phyloP scores from a whole-genome alignment of 2,113 vertebrate genomes.

The Ceuthmochares aereus region DNA sequence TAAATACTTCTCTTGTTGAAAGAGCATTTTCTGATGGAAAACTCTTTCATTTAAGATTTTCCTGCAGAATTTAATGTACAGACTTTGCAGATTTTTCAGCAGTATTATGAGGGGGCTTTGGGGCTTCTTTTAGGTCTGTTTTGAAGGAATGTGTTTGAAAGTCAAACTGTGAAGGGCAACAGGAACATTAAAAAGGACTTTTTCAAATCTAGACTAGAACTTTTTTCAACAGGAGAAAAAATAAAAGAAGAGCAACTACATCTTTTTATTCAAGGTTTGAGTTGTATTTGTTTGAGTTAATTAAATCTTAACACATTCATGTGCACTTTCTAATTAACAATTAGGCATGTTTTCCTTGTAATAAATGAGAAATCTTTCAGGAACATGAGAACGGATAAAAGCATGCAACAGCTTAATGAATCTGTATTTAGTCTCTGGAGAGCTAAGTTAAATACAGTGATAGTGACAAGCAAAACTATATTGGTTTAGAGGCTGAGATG shows the following conservation, averaged over 20 bases:
- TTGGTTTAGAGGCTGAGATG: background rate
- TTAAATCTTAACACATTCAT: slow-evolving; percentile 68
- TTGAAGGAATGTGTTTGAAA: background rate
- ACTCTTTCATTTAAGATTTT: background rate
- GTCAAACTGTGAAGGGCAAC: background rate
- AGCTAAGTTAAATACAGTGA: slow-evolving; percentile 39
- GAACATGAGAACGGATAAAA: slow-evolving; percentile 38
- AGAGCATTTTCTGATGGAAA: background rate
- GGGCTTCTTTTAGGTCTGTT: background rate
- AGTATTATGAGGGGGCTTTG: background rate
- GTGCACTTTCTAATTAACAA: slow-evolving; percentile 68
- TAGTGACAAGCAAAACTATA: slow-evolving; percentile 6
- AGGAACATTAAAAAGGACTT: background rate
- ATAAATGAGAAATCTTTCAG: slow-evolving; percentile 68
- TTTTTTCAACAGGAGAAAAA: background rate
- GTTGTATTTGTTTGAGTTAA: slow-evolving; percentile 67
- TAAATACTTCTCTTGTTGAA: background rate
- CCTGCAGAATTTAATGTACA: background rate
- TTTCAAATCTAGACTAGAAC: background rate
- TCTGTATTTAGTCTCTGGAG: slow-evolving; percentile 50
- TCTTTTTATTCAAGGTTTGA: slow-evolving; percentile 44
- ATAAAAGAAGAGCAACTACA: background rate
- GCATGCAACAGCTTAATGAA: slow-evolving; percentile 26
- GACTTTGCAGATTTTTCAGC: background rate
- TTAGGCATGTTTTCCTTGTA: slow-evolving; percentile 65